A percentile compares a stretch with the other conserved stretches of the same genome.
Evolutionary conservation across 2,888 invertebrate species (phyloP).

Genomic region (Noctuana brunneofusca): DNA sequence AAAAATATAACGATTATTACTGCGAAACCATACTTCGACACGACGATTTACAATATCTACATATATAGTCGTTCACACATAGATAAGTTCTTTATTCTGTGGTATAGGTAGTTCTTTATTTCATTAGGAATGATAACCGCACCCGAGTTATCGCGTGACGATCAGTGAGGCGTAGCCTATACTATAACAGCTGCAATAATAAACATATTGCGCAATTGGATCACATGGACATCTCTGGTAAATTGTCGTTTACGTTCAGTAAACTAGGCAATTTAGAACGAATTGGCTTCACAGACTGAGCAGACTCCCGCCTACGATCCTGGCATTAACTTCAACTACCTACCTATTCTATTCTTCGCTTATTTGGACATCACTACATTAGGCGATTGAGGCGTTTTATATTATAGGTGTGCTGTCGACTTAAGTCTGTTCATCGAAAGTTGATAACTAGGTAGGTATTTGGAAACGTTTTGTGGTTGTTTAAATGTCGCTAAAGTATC

Average conservation of each 20-base stretch:
- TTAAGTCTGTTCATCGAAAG: too few species aligned
- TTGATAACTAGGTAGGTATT: too few species aligned
- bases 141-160: conserved; percentile 21
- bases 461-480: neutral
- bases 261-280: conserved; percentile 28
- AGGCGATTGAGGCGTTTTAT: neutral
- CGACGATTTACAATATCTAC: too few species aligned
- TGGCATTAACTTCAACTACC: conserved; percentile 4
- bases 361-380: neutral
- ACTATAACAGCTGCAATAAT: conserved; percentile 15
- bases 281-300: conserved; percentile 18
- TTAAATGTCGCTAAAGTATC: neutral
- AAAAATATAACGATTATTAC: too few species aligned
- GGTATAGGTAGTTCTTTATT: neutral
- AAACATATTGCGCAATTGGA: conserved; percentile 27
- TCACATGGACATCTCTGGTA: conserved; percentile 25
- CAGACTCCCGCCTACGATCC: conserved; percentile 26
- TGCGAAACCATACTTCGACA: too few species aligned
- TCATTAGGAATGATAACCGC: conserved; percentile 13
- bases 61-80: too few species aligned
- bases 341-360: conserved; percentile 8
- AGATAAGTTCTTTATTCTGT: neutral
- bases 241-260: conserved; percentile 26
- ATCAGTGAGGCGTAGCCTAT: conserved; percentile 19
- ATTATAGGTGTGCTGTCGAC: neutral